Base-by-base conservation (phyloP, 2,113 vertebrate genomes). In the Bufo gargarizans region DNA sequence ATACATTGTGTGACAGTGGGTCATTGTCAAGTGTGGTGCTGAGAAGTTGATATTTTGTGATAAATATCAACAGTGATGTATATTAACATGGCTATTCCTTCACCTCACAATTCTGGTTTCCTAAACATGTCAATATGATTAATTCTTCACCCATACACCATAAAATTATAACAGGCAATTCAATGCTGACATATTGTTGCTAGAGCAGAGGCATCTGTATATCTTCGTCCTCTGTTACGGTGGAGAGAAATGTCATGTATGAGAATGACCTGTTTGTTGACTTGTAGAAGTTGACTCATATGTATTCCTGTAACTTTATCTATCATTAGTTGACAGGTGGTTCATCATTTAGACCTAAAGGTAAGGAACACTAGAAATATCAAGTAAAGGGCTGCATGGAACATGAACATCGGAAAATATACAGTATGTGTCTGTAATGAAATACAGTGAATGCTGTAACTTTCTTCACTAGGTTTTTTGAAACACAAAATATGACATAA, bases 201-300 rank as follows among this genome's bases (percentile, higher is more conserved):
- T 20, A 20, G 14, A 47, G 17, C 74, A 50, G 49, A 20, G 14
- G 19, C 76, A 49, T 17, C 72, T 76, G 16, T 49, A 76, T 49
- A 49, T 49, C 5, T 76, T 12, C 19, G 72, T 17, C 76, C 47
- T 55, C 8, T 77, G 74, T 19, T 49, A 19, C 17, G 43, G 3
- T 77, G 16, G 50, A 77, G 19, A 53, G 11, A 77, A 77, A 55
- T 55, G 76, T 55, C 76, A 77, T n/a, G 50, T 55, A 77, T 50
- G 76, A 77, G 76, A 55, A 22, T 55, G 76, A 77, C 76, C 50
- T 55, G 50, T 77, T 77, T 77, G 16, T 14, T 77, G 76, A 55
- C 50, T 13, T 77, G 20, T 53, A 77, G 12, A 11, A 77, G 45
- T 22, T 10, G 43, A 74, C 47, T 74, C 13, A 47, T 45, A 47